phyloP scores from a whole-genome alignment of 2,797 vertebrate species.

The Dendrocincla tyrannina region DNA sequence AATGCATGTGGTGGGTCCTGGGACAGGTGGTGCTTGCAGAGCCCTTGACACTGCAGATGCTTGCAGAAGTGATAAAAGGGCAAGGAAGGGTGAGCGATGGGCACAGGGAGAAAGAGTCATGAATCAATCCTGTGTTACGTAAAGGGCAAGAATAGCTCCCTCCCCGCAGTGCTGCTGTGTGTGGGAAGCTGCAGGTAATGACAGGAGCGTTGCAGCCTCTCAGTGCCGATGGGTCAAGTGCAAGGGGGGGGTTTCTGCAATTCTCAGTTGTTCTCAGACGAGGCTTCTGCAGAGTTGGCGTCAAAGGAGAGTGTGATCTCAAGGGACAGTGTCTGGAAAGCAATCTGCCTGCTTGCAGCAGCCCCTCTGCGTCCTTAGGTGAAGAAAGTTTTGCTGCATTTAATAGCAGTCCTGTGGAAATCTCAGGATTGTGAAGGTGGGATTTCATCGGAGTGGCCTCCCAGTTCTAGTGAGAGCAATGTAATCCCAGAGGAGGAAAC shows the following conservation, averaged over 20 bases:
- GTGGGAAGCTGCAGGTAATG: neutral
- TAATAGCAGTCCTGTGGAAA: neutral
- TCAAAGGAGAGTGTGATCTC: neutral
- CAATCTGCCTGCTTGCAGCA: neutral
- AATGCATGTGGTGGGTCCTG: neutral
- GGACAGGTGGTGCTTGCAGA: accelerated
- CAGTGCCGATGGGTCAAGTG: accelerated
- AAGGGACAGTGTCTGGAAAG: neutral
- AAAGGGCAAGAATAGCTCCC: neutral
- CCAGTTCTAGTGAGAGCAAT: neutral
- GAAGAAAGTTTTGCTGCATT: neutral
- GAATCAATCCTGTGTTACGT: neutral
- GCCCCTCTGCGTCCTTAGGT: neutral
- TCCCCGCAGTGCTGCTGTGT: accelerated
- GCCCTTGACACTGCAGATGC: neutral
- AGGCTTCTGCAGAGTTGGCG: neutral
- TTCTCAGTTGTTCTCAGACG: neutral
- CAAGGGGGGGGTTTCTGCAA: neutral
- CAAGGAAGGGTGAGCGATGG: neutral
- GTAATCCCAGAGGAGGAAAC: neutral
- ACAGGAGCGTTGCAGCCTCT: accelerated
- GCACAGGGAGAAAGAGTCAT: neutral
- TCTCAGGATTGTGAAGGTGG: neutral
- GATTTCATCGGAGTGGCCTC: neutral
- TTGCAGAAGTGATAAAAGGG: neutral